phyloP scores from a whole-genome alignment of 2,888 invertebrate species.

The Drosophila trichaetosa region DNA sequence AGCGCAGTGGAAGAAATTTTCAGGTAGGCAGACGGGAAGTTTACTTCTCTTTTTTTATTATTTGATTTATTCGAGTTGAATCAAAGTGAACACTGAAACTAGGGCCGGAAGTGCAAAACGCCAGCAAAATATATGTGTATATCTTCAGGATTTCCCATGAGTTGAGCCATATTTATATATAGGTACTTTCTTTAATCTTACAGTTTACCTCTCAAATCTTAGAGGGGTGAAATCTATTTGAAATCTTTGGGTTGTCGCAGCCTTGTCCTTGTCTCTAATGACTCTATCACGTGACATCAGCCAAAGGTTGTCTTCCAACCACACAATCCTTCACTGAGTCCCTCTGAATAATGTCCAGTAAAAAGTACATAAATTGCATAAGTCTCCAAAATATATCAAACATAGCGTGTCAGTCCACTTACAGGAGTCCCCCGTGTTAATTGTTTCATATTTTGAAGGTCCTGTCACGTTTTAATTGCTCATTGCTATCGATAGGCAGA shows the following conservation, averaged over 20 bases:
- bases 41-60: conserved; percentile 10
- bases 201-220: conserved; percentile 20
- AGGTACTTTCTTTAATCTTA: not conserved
- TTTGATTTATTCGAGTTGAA: conserved; percentile 19
- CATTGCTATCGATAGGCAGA: conserved; percentile 44
- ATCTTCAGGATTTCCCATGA: not conserved
- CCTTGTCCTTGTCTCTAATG: conserved; percentile 56
- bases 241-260: conserved; percentile 45
- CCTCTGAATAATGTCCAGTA: not conserved
- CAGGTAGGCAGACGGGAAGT: conserved; percentile 82
- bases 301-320: not conserved
- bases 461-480: conserved; percentile 74
- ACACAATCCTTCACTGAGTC: conserved; percentile 9
- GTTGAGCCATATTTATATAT: not conserved
- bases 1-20: conserved; percentile 83
- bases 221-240: conserved; percentile 1
- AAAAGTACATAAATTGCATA: conserved; percentile 59
- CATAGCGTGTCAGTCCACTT: conserved; percentile 61
- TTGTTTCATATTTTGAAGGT: conserved; percentile 81
- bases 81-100: conserved; percentile 41
- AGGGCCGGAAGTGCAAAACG: conserved; percentile 53
- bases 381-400: conserved; percentile 44
- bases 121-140: not conserved
- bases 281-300: conserved; percentile 60
- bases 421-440: conserved; percentile 72